Conservation (phyloP, 2,888 invertebrate genomes). For the Rhogogaster chlorosoma region DNA sequence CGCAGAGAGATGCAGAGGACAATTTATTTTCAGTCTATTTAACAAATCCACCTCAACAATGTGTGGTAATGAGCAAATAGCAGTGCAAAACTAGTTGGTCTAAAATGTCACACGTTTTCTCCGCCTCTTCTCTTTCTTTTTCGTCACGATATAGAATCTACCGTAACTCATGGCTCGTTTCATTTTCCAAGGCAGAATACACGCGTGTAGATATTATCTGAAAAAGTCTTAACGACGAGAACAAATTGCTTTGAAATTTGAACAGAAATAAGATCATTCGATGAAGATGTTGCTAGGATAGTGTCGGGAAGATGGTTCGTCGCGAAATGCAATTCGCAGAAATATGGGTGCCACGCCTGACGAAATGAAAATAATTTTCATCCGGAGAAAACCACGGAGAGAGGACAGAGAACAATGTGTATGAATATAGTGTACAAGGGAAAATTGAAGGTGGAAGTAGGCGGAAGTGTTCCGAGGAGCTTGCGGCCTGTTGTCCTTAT, state of each 20-base stretch:
- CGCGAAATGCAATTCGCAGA: not conserved
- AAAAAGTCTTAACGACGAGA: not conserved
- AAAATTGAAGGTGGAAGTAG: not conserved
- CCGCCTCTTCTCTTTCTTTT: not conserved
- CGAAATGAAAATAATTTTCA: conserved; percentile 14
- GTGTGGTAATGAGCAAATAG: not conserved
- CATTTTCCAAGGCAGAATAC: not conserved
- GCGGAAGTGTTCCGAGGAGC: not conserved
- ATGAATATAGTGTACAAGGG: not conserved
- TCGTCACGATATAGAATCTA: not conserved
- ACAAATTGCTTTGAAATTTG: conserved; percentile 14
- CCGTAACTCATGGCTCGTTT: not conserved
- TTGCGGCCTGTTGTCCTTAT: not conserved
- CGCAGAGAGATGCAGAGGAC: not conserved
- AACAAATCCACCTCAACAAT: conserved; percentile 26
- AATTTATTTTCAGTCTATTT: conserved; percentile 18
- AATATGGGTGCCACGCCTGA: not conserved
- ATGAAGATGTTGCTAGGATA: not conserved
- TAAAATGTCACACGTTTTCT: not conserved
- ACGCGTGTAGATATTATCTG: not conserved
- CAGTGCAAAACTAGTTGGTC: not conserved
- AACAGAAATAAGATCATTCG: not conserved
- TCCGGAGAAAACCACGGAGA: conserved; percentile 1
- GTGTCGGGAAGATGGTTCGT: not conserved
- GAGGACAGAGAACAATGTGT: not conserved